Base-by-base conservation (phyloP, 2,797 vertebrate species). In the Ctenopoma kingsleyae region DNA sequence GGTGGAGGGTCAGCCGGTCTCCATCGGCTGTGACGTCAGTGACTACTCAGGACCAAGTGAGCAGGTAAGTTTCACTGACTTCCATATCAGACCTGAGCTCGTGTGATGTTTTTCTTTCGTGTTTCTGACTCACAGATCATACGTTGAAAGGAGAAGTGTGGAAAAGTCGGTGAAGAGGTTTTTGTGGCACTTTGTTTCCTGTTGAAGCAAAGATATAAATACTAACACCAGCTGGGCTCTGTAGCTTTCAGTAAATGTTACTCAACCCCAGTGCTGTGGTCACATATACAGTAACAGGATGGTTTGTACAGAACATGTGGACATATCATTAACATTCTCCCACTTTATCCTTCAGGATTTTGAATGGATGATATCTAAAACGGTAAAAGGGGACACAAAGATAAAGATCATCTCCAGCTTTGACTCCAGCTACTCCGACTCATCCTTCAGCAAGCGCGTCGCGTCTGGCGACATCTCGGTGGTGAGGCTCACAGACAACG, bases 41-140 rank as follows among this genome's bases (percentile, higher is more conserved):
- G 94, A 96, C 0, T 99, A 98, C 0, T 91, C 94, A 0, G 98
- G 98, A 40, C 98, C 97, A n/a, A 84, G 71, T 0, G 97, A 99
- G 47, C 98, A 99, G 91, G 92, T 93, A 25, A 9, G 16, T 22
- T 30, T 43, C 25, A 15, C 10, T 38, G 16, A 10, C 6, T 9
- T 3, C 11, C 20, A 3, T 1, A 3, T 13, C 10, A 38, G 36
- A 38, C 36, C 12, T 38, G 36, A 32, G 38, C 17, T 3, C 27
- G 19, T n/a, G 17, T 19, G 41, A 19, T 44, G 16, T n/a, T 15
- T 41, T 41, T 41, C 0, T 17, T 17, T 8, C 7, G 0, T 10
- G 41, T 43, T 17, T 43, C 15, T 43, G 16, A 43, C 41, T 2
- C 13, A n/a, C 17, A n/a, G 30, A 16, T 49, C 12, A 0, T 2